phyloP scores from a whole-genome alignment of 2,113 vertebrate species.

The Gopherus evgoodei region DNA sequence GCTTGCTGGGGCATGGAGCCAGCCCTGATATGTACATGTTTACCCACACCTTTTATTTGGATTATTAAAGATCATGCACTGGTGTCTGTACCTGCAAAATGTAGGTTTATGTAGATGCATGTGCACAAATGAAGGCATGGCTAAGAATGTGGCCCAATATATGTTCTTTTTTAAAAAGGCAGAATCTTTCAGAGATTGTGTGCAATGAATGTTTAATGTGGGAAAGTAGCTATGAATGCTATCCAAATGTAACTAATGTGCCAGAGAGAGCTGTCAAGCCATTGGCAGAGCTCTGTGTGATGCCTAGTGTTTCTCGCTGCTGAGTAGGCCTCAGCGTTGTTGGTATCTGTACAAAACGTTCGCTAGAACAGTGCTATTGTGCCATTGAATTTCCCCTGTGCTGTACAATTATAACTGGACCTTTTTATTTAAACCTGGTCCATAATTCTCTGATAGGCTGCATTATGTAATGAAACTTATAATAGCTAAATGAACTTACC shows the following conservation, averaged over 20 bases:
- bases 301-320: neutral
- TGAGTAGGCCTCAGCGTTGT: rapidly evolving
- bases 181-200: rapidly evolving
- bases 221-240: rapidly evolving
- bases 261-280: neutral
- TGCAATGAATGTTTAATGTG: too few species aligned
- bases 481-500: neutral
- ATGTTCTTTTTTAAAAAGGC: rapidly evolving
- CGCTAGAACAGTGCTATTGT: neutral
- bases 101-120: neutral
- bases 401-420: neutral
- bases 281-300: neutral
- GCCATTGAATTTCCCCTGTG: neutral
- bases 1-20: too few species aligned
- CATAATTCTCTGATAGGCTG: neutral
- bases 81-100: neutral
- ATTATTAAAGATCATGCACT: rapidly evolving
- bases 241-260: neutral
- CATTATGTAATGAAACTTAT: neutral
- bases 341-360: neutral
- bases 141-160: rapidly evolving
- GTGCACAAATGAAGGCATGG: rapidly evolving
- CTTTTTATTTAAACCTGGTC: neutral
- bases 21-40: neutral
- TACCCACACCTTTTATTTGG: neutral